These are phyloP conservation scores for Lepus americanus DNA, from an alignment of 2,113 vertebrate genomes.

Conservation along the genomic window DNA sequence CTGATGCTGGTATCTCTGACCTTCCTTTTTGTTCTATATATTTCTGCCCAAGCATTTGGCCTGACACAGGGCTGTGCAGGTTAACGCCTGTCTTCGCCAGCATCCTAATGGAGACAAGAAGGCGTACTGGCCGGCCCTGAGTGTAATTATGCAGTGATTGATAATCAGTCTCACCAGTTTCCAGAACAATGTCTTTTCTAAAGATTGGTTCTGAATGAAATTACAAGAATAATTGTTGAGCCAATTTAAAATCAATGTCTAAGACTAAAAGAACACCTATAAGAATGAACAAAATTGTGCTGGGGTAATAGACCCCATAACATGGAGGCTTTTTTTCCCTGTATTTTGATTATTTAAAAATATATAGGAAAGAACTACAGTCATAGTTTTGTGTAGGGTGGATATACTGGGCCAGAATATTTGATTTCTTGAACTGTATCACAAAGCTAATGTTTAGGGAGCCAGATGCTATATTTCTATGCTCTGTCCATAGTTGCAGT, in stretches of 20 bases:
- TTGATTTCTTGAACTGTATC: neutral
- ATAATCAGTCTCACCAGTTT: slow-evolving; percentile 3
- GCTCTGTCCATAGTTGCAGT: neutral
- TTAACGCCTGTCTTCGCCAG: neutral
- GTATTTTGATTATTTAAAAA: slow-evolving; percentile 25
- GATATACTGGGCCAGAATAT: neutral
- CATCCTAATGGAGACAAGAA: neutral
- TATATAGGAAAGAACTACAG: neutral
- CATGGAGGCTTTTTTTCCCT: neutral
- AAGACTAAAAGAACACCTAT: neutral
- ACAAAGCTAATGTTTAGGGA: neutral
- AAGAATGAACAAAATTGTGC: slow-evolving; percentile 56
- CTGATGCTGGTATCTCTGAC: neutral
- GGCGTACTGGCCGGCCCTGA: neutral
- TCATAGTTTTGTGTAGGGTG: neutral
- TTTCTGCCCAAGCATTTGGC: neutral
- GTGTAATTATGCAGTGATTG: neutral
- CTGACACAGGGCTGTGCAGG: neutral
- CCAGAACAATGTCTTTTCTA: slow-evolving; percentile 45
- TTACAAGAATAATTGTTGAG: slow-evolving; percentile 41
- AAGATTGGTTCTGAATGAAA: slow-evolving; percentile 57
- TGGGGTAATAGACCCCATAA: neutral
- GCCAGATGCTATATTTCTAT: neutral
- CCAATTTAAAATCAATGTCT: slow-evolving; percentile 9
- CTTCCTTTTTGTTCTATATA: slow-evolving; percentile 11